These are phyloP conservation scores for Poeciliopsis presidionis DNA, from an alignment of 2,797 vertebrate species.

Conservation along the genomic window DNA sequence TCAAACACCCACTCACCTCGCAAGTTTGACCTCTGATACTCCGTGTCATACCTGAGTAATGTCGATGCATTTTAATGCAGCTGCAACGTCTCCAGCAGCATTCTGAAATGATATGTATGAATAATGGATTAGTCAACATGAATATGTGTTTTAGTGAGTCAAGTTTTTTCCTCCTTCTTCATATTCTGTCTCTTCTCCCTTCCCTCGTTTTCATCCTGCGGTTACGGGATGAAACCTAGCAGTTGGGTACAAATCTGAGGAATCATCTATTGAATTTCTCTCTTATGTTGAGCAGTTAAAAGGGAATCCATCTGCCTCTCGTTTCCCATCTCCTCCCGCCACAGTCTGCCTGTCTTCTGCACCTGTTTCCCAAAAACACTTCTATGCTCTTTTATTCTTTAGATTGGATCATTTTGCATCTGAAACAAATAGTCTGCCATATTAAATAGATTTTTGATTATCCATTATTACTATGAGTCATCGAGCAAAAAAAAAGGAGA, in stretches of 20 bases:
- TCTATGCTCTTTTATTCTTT: constrained; percentile 9
- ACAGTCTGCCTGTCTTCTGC: constrained; percentile 8
- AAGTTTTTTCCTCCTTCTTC: constrained; percentile 47
- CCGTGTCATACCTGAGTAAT: constrained; percentile 65
- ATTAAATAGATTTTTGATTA: constrained; percentile 30
- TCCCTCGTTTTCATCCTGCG: constrained; percentile 33
- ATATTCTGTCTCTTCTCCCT: constrained; percentile 36
- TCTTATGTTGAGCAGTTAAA: constrained; percentile 46
- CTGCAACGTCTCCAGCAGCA: constrained; percentile 61
- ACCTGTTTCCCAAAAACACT: constrained; percentile 18
- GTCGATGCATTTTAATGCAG: constrained; percentile 65
- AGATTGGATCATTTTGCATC: constrained; percentile 16
- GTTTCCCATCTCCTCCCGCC: constrained; percentile 13
- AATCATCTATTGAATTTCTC: constrained; percentile 37
- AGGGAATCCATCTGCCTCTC: constrained; percentile 47
- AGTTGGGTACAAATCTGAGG: constrained; percentile 49
- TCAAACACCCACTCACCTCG: constrained; percentile 21
- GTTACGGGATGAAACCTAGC: constrained; percentile 34
- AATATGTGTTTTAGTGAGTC: constrained; percentile 64
- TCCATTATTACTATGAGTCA: constrained; percentile 11
- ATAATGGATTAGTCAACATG: constrained; percentile 71
- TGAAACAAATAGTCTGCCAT: constrained; percentile 22
- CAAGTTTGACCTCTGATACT: constrained; percentile 41
- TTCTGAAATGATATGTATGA: constrained; percentile 69
- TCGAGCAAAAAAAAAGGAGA: neutral